A percentile compares a stretch with the other conserved stretches of the same genome.
phyloP scores from a whole-genome alignment of 2,113 vertebrate species.

The Salvelinus alpinus region DNA sequence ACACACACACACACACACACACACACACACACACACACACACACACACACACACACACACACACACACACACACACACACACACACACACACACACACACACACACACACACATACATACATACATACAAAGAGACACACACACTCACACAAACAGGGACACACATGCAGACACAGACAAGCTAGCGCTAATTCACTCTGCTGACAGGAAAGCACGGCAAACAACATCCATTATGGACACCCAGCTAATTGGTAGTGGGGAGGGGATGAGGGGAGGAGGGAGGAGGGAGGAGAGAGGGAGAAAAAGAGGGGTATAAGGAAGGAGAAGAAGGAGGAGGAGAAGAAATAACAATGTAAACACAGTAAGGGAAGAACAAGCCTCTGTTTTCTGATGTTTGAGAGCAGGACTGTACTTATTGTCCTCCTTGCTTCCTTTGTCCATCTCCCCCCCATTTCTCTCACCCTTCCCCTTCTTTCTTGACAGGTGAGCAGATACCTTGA shows the following conservation, averaged over 20 bases:
- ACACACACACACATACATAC: conserved; percentile 18
- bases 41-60: not conserved
- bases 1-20: conserved; percentile 12
- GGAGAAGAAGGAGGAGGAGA: not conserved
- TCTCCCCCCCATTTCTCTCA: not conserved
- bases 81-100: not conserved
- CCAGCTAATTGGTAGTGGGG: conserved; percentile 70
- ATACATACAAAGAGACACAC: not conserved
- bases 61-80: not conserved
- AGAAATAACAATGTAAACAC: conserved; percentile 9
- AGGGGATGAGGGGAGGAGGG: not conserved
- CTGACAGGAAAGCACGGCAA: conserved; percentile 74
- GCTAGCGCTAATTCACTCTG: conserved; percentile 70
- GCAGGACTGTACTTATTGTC: not conserved
- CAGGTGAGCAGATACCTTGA: not conserved
- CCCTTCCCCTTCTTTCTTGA: not conserved
- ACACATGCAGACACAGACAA: conserved; percentile 36
- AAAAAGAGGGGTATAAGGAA: not conserved
- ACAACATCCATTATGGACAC: conserved; percentile 76
- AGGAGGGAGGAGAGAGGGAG: not conserved
- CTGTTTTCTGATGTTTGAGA: too few relatives aligned
- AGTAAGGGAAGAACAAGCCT: not conserved
- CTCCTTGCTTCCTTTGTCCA: not conserved
- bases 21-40: conserved; percentile 48
- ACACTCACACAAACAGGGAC: conserved; percentile 14